Evolutionary conservation across 2,113 vertebrate species (phyloP).

Genomic region (Solea senegalensis): DNA sequence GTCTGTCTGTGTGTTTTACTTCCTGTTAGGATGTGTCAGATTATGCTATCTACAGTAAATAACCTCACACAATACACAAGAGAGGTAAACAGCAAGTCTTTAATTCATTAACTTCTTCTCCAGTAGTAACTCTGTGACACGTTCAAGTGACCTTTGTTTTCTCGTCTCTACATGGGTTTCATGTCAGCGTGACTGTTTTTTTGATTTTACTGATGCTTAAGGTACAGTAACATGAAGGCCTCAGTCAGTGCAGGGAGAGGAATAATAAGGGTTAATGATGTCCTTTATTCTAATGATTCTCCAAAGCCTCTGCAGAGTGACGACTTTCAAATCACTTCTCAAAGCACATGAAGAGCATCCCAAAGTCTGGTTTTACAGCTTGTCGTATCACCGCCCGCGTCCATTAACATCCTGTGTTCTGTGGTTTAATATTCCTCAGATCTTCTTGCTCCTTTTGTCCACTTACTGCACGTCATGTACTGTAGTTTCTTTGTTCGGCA

Average conservation of each 20-base stretch:
- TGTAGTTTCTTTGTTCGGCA: neutral
- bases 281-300: neutral
- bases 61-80: constrained; percentile 9
- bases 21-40: constrained; percentile 36
- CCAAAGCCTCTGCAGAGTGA: neutral
- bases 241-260: neutral
- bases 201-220: constrained; percentile 11
- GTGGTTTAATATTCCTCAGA: neutral
- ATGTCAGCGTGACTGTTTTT: constrained; percentile 5
- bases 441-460: neutral
- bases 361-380: neutral
- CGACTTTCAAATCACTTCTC: neutral
- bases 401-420: neutral
- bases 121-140: neutral
- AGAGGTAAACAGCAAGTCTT: constrained; percentile 11
- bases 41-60: constrained; percentile 31
- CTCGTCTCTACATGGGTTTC: neutral
- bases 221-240: neutral
- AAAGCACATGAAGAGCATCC: neutral
- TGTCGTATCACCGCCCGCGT: neutral
- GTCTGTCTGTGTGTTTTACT: constrained; percentile 22
- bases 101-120: neutral
- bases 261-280: neutral
- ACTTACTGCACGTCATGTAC: neutral
- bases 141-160: neutral